Evolutionary conservation across 2,113 vertebrate genomes (phyloP).

Genomic region (Miniopterus natalensis): DNA sequence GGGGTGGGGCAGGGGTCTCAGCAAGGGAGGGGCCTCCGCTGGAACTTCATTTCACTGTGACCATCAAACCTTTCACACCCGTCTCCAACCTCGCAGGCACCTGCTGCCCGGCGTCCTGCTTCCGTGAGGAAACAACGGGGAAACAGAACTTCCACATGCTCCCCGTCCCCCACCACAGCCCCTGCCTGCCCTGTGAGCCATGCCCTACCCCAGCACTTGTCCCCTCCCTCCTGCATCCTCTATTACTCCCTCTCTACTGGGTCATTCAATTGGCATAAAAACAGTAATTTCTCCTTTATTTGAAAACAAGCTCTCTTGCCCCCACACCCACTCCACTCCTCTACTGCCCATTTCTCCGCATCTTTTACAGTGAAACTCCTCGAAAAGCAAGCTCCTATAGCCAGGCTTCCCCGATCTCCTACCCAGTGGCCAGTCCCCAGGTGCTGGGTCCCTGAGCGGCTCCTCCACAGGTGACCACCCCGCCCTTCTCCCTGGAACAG

Average conservation of each 20-base stretch:
- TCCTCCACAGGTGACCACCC: background rate
- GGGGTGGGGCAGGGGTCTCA: background rate
- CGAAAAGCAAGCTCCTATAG: no score
- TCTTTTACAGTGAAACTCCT: background rate
- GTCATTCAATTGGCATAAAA: background rate
- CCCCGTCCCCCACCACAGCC: background rate
- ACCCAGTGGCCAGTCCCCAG: background rate
- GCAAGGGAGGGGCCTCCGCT: background rate
- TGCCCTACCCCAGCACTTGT: fast-evolving
- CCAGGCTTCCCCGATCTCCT: no score
- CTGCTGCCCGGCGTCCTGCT: background rate
- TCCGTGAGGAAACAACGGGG: background rate
- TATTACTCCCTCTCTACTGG: background rate
- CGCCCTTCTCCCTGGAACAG: background rate
- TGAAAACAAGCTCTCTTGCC: background rate
- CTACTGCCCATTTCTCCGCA: background rate
- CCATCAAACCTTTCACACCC: background rate
- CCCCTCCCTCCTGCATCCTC: background rate
- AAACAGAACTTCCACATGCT: background rate
- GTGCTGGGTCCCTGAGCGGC: background rate
- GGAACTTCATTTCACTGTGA: no score
- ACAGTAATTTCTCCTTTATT: background rate
- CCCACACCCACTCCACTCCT: background rate
- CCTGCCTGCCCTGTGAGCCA: background rate
- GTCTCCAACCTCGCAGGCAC: background rate